Conservation (phyloP, 2,797 vertebrate species). For the Podarcis siculus region DNA sequence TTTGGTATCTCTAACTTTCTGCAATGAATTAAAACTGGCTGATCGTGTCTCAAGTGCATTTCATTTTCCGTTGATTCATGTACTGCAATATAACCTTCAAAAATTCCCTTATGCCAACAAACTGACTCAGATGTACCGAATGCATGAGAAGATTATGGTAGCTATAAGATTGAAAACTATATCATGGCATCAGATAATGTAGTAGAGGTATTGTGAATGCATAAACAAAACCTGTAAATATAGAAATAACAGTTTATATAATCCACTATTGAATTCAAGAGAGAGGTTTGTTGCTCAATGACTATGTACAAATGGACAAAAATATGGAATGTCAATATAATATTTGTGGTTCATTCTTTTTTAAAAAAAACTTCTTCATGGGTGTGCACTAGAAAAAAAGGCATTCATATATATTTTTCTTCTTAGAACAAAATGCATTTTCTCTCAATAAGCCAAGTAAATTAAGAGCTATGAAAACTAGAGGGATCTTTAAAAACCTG, state of each 20-base stretch:
- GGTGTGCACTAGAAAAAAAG: slow-evolving; percentile 50
- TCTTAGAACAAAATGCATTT: slow-evolving; percentile 54
- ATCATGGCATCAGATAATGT: slow-evolving; percentile 86
- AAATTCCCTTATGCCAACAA: slow-evolving; percentile 87
- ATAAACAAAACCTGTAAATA: slow-evolving; percentile 88
- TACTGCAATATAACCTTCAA: slow-evolving; percentile 91
- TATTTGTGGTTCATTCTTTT: slow-evolving; percentile 69
- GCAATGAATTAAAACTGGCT: slow-evolving; percentile 95
- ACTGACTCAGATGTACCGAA: slow-evolving; percentile 81
- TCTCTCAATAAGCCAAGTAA: slow-evolving; percentile 45
- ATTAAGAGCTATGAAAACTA: slow-evolving; percentile 18
- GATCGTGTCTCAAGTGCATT: slow-evolving; percentile 92
- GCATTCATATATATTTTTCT: slow-evolving; percentile 43
- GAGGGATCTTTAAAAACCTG: slow-evolving; percentile 41
- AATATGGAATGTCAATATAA: slow-evolving; percentile 78
- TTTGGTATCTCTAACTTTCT: slow-evolving; percentile 87
- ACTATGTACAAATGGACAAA: slow-evolving; percentile 80
- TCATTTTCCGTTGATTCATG: slow-evolving; percentile 94
- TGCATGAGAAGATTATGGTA: slow-evolving; percentile 86
- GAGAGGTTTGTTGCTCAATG: slow-evolving; percentile 77
- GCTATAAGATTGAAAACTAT: slow-evolving; percentile 85
- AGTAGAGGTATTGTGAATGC: slow-evolving; percentile 86
- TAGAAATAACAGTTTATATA: slow-evolving; percentile 81
- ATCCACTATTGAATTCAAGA: slow-evolving; percentile 79
- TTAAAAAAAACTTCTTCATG: slow-evolving; percentile 26